Percentiles rank a stretch among this genome's conserved stretches.
Conservation (phyloP, 2,888 invertebrate genomes). For the Alcis repandata region DNA sequence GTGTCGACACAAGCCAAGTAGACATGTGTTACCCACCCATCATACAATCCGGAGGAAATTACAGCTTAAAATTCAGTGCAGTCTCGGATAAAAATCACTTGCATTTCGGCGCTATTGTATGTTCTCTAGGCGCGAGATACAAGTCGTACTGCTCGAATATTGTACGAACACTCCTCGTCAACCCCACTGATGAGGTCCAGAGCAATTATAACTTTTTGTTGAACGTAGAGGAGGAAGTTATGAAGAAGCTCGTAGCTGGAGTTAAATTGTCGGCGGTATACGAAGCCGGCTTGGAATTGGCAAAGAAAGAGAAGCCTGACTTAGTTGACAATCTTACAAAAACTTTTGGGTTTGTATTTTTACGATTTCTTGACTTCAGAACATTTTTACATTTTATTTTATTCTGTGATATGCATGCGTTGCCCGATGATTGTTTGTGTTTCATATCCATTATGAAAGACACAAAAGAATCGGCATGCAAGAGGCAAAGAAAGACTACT, state of each 20-base stretch:
- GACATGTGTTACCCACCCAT: constrained; percentile 99
- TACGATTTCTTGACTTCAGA: too few relatives aligned
- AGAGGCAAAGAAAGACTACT: too few relatives aligned
- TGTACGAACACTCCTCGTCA: constrained; percentile 97
- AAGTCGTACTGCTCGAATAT: constrained; percentile 99
- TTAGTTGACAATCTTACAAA: constrained; percentile 96
- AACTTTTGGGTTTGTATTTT: constrained; percentile 91
- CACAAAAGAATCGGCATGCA: too few relatives aligned
- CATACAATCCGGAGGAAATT: constrained; percentile 99
- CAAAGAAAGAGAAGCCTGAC: constrained; percentile 94
- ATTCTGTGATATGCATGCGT: too few relatives aligned
- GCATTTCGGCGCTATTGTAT: constrained; percentile 98
- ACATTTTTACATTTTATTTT: too few relatives aligned
- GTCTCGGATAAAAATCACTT: constrained; percentile 97
- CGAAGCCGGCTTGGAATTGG: constrained; percentile 92
- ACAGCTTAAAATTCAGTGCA: constrained; percentile 98
- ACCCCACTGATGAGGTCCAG: constrained; percentile 93
- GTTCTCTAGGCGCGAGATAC: constrained; percentile 97
- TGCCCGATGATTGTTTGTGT: too few relatives aligned
- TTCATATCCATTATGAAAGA: too few relatives aligned
- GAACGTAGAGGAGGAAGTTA: constrained; percentile 95
- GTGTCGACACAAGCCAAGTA: constrained; percentile 94
- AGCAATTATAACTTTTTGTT: constrained; percentile 97
- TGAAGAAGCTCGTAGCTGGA: constrained; percentile 94
- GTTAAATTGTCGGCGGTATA: constrained; percentile 95